A percentile compares a stretch with the other conserved stretches of the same genome.
Conservation (phyloP, 2,797 vertebrate genomes). For the Chaunax sp. region DNA sequence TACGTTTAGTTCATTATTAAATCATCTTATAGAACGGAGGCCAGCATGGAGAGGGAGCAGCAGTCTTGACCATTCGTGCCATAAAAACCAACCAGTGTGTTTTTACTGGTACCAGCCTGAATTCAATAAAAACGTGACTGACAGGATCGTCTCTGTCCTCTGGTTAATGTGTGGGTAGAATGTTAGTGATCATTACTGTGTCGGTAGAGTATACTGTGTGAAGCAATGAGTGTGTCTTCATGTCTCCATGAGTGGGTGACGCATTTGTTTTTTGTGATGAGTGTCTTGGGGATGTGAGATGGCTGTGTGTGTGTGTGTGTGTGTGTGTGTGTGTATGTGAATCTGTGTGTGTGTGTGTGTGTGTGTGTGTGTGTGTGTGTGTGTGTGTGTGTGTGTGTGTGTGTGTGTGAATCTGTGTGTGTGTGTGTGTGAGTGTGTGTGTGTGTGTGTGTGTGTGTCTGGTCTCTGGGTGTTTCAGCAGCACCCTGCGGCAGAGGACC, state of each 20-base stretch:
- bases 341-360: too few relatives aligned
- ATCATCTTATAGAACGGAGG: background rate
- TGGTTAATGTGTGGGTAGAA: background rate
- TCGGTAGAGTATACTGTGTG: too few relatives aligned
- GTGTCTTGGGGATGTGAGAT: conserved; percentile 8
- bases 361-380: too few relatives aligned
- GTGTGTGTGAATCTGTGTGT: conserved; percentile 9
- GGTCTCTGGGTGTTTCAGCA: conserved; percentile 44
- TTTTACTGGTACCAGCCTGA: background rate
- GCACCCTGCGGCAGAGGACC: conserved; percentile 50
- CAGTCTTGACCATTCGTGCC: too few relatives aligned
- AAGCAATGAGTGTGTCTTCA: too few relatives aligned
- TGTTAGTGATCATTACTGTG: too few relatives aligned
- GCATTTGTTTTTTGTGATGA: too few relatives aligned
- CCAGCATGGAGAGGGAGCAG: background rate
- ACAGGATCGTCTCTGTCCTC: background rate
- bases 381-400: conserved; percentile 22
- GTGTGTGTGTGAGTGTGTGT: conserved; percentile 14
- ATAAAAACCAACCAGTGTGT: background rate
- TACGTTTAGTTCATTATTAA: too few relatives aligned
- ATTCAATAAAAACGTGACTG: too few relatives aligned
- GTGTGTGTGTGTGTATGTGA: too few relatives aligned
- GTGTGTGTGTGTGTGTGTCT: conserved; percentile 24
- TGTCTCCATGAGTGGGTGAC: background rate
- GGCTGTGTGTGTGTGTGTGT: conserved; percentile 19